Evolutionary conservation across 2,888 invertebrate species (phyloP), one percentile per base, ranked within the genome.

Genomic region (Nymphalis urticae): DNA sequence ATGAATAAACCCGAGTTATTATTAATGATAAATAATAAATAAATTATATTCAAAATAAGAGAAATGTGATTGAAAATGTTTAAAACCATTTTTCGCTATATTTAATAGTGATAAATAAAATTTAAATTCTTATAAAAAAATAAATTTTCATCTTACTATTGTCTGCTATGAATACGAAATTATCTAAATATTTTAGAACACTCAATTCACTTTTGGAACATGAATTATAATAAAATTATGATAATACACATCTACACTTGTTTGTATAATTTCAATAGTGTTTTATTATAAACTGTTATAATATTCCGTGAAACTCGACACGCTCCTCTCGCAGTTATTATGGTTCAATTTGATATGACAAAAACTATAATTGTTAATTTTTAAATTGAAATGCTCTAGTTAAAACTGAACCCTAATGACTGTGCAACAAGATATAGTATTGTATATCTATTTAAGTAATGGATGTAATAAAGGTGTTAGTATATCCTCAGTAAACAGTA

Each of bases 401-500:
- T 4, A 19, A 68, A 24, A 64, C 64, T 70, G 62, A 70, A 68
- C 68, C 21, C 66, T 64, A 64, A 62, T 21, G 36, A 53, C 64
- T 58, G 36, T 21, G 32, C 62, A 64, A 64, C 72, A 73, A 59
- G 66, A 71, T 67, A 68, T 60, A 66, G 21, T 62, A 66, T 66
- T 36, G 42, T 48, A 59, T 51, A 64, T 42, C 17, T 60, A 59
- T 21, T 60, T 66, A 66, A 66, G 54, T 66, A 66, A 62, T 66
- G 68, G 68, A 74, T 74, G 63, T 72, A 69, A 75, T 73, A 73
- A 75, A 68, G 68, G 73, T 79, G 76, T 84, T 86, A 87, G 84
- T 83, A 79, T 84, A 84, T 85, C 89, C 89, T 89, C 88, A 89
- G 85, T 84, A 86, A 58, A 81, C 84, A 85, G 87, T 85, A 90